These are phyloP conservation scores for Mastacembelus armatus DNA, from an alignment of 2,797 vertebrate species.

Conservation along the genomic window DNA sequence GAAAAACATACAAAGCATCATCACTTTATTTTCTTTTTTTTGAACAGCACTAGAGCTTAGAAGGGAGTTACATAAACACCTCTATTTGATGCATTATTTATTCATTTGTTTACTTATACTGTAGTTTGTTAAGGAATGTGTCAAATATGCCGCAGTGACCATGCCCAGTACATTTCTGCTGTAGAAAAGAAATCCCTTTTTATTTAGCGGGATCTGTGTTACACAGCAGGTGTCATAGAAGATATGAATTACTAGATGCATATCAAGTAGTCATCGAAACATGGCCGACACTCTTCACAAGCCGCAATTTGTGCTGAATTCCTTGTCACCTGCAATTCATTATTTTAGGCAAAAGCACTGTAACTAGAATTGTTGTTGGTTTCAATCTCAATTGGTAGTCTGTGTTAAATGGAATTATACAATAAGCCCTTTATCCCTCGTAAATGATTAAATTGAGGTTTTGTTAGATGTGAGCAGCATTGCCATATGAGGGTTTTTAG, in stretches of 20 bases:
- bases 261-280: constrained; percentile 4
- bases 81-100: neutral
- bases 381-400: too few species aligned
- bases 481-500: neutral
- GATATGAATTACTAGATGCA: too few species aligned
- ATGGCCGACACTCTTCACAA: too few species aligned
- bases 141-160: neutral
- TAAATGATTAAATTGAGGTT: neutral
- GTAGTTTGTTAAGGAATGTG: constrained; percentile 2
- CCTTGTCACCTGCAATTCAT: neutral
- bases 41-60: neutral
- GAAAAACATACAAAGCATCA: constrained; percentile 17
- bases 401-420: neutral
- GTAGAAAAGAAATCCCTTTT: neutral
- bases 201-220: neutral
- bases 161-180: neutral
- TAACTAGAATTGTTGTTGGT: too few species aligned
- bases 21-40: neutral
- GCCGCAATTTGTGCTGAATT: neutral
- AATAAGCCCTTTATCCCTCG: neutral
- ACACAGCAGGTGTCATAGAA: neutral
- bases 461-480: neutral
- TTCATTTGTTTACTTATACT: neutral
- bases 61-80: neutral
- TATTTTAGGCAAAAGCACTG: neutral